Evolutionary conservation across 2,888 invertebrate species (phyloP).

Genomic region (Heliconius hortense): DNA sequence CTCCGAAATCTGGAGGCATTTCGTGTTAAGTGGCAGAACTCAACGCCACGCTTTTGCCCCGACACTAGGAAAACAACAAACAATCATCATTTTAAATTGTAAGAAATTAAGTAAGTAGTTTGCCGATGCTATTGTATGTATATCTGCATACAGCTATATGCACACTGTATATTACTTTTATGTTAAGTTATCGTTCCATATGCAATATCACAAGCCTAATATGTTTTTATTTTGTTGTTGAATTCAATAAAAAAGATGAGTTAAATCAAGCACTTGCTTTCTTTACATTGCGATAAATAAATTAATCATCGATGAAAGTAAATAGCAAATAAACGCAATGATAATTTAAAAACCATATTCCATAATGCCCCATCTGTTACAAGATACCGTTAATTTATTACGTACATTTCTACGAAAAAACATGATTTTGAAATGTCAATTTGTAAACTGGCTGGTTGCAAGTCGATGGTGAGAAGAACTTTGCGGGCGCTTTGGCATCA

Average conservation of each 20-base stretch:
- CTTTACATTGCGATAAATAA: background rate
- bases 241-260: background rate
- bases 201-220: no score
- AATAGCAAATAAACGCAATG: background rate
- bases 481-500: conserved; percentile 64
- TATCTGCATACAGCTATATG: no score
- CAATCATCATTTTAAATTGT: no score
- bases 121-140: no score
- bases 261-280: background rate
- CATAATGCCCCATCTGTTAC: background rate
- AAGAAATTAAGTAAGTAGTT: no score
- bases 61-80: no score
- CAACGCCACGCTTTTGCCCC: no score
- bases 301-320: conserved; percentile 5
- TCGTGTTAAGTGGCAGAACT: no score
- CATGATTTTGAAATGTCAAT: conserved; percentile 40
- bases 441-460: conserved; percentile 39
- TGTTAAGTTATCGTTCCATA: background rate
- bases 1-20: no score
- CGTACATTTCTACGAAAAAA: conserved; percentile 3
- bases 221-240: background rate
- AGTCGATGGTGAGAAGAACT: conserved; percentile 34
- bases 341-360: background rate
- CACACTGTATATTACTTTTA: background rate
- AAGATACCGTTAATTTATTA: conserved; percentile 17